These are phyloP conservation scores for Frankliniella fusca DNA, from an alignment of 2,888 invertebrate genomes.

Conservation along the genomic window DNA sequence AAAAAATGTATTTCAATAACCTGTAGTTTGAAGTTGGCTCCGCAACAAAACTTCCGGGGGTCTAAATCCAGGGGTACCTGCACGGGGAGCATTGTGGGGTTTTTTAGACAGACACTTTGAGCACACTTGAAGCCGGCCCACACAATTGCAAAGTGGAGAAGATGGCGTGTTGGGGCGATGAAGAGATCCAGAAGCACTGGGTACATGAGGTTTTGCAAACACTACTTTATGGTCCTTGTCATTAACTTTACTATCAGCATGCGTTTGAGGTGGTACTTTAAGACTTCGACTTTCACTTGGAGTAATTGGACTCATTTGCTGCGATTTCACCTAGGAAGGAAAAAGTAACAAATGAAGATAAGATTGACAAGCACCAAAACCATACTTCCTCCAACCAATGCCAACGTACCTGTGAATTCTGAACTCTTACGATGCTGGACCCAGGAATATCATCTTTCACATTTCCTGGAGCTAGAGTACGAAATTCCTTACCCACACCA, in stretches of 20 bases:
- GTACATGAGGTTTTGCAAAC: slow-evolving; percentile 32
- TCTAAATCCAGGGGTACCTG: slow-evolving; percentile 85
- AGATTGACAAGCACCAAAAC: neutral
- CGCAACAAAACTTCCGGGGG: slow-evolving; percentile 83
- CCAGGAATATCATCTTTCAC: slow-evolving; percentile 29
- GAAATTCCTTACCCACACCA: slow-evolving; percentile 34
- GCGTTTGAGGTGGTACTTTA: neutral
- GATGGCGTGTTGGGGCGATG: slow-evolving; percentile 16
- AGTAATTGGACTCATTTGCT: slow-evolving; percentile 24
- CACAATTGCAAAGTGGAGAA: slow-evolving; percentile 57
- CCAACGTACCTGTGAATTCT: slow-evolving; percentile 40
- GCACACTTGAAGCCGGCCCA: slow-evolving; percentile 64
- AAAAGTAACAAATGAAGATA: neutral
- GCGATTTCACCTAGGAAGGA: slow-evolving; percentile 21
- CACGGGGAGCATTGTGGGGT: slow-evolving; percentile 68
- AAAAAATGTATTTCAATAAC: slow-evolving; percentile 44
- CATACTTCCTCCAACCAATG: neutral
- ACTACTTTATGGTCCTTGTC: slow-evolving; percentile 27
- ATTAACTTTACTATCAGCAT: neutral
- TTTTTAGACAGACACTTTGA: slow-evolving; percentile 60
- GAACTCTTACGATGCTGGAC: slow-evolving; percentile 39
- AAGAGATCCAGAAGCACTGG: slow-evolving; percentile 4
- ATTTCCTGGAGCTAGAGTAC: slow-evolving; percentile 35
- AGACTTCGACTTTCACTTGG: neutral
- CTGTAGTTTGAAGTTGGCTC: slow-evolving; percentile 71